Conservation (phyloP, 1,140 invertebrate genomes). For the Grapholita molesta region DNA sequence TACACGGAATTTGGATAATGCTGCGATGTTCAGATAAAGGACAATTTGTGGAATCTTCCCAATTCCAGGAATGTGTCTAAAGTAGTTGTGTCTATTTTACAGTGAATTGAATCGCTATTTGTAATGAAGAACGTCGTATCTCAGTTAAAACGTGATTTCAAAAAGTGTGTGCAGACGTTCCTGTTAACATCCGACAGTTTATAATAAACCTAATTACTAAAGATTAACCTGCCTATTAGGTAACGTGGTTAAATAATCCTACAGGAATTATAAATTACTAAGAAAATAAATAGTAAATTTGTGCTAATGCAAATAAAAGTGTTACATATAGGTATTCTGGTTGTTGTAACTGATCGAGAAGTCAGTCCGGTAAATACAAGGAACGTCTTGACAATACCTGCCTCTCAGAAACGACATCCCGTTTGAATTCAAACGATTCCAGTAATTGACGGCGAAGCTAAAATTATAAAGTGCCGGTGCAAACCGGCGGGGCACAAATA, state of each 20-base stretch:
- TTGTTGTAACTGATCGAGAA: neutral
- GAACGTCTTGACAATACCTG: neutral
- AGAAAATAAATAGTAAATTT: no score
- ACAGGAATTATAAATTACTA: no score
- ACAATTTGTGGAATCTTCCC: neutral
- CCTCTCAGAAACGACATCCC: neutral
- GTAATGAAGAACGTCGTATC: no score
- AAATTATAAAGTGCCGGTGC: slow-evolving; percentile 13
- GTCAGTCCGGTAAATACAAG: neutral
- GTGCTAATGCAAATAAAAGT: neutral
- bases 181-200: no score
- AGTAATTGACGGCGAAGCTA: slow-evolving; percentile 14
- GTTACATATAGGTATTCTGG: no score
- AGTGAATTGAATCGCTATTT: no score
- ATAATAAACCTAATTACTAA: no score
- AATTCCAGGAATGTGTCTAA: neutral
- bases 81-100: neutral
- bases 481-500: neutral
- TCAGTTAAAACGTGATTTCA: no score
- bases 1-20: slow-evolving; percentile 1
- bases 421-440: slow-evolving; percentile 7
- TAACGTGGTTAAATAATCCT: no score
- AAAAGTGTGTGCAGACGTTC: no score
- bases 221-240: no score
- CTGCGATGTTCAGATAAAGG: neutral